phyloP scores from a whole-genome alignment of 2,888 invertebrate genomes.

The Campopleginae sp. region DNA sequence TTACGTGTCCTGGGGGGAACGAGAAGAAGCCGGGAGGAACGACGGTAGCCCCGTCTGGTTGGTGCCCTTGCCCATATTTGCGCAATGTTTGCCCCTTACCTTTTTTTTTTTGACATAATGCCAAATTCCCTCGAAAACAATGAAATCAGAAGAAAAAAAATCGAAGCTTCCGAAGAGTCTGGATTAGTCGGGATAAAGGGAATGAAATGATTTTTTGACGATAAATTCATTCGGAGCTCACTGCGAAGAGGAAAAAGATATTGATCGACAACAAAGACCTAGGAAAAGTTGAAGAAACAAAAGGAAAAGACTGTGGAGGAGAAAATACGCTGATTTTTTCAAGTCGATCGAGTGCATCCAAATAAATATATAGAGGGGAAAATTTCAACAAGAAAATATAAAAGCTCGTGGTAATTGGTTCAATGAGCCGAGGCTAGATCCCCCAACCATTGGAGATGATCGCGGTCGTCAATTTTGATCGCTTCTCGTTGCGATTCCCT shows the following conservation, averaged over 20 bases:
- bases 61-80: conserved; percentile 23
- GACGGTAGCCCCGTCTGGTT: conserved; percentile 18
- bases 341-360: not conserved
- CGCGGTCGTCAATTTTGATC: conserved; percentile 34
- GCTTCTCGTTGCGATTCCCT: not conserved
- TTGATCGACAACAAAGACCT: not conserved
- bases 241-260: not conserved
- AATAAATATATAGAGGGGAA: conserved; percentile 3
- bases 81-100: conserved; percentile 15
- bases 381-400: conserved; percentile 16
- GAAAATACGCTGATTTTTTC: not conserved
- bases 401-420: conserved; percentile 38
- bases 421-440: conserved; percentile 35
- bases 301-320: not conserved
- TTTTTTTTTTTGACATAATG: conserved; percentile 58
- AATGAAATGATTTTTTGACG: not conserved
- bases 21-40: conserved; percentile 29
- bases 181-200: not conserved
- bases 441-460: conserved; percentile 19
- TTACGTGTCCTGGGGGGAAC: conserved; percentile 63
- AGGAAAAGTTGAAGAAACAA: not conserved
- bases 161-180: not conserved
- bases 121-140: conserved; percentile 64
- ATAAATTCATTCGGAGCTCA: not conserved
- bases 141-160: not conserved